phyloP scores from a whole-genome alignment of 2,888 invertebrate species.

The Anoplius nigerrimus region DNA sequence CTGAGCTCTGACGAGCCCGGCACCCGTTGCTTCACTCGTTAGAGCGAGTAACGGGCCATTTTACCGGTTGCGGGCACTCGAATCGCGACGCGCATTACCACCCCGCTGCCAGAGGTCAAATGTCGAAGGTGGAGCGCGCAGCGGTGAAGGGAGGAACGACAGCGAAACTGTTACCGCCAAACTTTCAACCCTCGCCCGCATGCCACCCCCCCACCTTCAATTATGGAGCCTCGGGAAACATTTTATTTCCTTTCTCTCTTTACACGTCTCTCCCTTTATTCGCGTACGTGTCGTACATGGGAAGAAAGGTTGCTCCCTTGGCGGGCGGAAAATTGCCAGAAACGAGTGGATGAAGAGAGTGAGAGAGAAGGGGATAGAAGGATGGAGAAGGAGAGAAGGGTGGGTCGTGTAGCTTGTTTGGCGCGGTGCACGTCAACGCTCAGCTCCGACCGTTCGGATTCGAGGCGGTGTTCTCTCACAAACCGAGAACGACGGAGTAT shows the following conservation, averaged over 20 bases:
- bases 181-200: conserved; percentile 31
- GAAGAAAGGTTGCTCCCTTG: no score
- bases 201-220: conserved; percentile 47
- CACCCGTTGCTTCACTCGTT: conserved; percentile 59
- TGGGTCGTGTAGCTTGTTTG: no score
- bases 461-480: no score
- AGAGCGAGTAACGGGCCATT: conserved; percentile 59
- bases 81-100: no score
- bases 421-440: no score
- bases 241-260: not conserved
- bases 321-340: no score
- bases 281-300: no score
- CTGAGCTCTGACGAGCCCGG: conserved; percentile 55
- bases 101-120: conserved; percentile 10
- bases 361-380: no score
- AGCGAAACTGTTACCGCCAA: conserved; percentile 47
- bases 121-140: conserved; percentile 11
- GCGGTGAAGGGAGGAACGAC: conserved; percentile 11
- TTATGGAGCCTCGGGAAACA: conserved; percentile 40
- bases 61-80: conserved; percentile 32
- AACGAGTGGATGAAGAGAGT: no score
- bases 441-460: no score
- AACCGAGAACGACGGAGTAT: conserved; percentile 50
- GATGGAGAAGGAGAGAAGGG: no score
- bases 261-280: no score